Percentiles rank a stretch among this genome's conserved stretches.
phyloP scores from a whole-genome alignment of 2,797 vertebrate genomes.

The Myoxocephalus aenaeus region DNA sequence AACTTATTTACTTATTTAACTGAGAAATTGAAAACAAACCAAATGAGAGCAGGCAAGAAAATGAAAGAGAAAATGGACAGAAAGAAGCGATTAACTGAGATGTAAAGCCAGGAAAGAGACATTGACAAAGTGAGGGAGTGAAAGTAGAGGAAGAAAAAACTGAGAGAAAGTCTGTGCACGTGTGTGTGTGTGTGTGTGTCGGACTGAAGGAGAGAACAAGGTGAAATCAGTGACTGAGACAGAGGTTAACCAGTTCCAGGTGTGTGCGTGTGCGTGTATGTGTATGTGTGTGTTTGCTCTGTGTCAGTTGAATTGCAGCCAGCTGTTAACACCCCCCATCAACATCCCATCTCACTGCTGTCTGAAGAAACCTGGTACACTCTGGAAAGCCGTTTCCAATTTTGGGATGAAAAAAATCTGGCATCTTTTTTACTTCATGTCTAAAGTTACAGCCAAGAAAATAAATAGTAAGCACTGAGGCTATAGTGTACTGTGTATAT shows the following conservation, averaged over 20 bases:
- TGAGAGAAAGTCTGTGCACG: slow-evolving; percentile 1
- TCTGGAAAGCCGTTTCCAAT: slow-evolving; percentile 36
- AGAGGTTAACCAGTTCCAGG: slow-evolving; percentile 75
- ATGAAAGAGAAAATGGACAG: slow-evolving; percentile 67
- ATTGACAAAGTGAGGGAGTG: slow-evolving; percentile 66
- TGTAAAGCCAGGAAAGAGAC: slow-evolving; percentile 78
- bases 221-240: slow-evolving; percentile 50
- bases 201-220: slow-evolving; percentile 18
- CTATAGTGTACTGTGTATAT: slow-evolving; percentile 20
- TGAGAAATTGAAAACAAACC: background rate
- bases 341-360: slow-evolving; percentile 40
- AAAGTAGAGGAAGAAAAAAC: slow-evolving; percentile 76
- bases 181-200: slow-evolving; percentile 32
- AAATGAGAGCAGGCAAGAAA: slow-evolving; percentile 25
- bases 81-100: slow-evolving; percentile 80
- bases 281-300: slow-evolving; percentile 47
- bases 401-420: slow-evolving; percentile 30
- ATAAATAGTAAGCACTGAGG: slow-evolving; percentile 20
- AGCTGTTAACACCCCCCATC: slow-evolving; percentile 63
- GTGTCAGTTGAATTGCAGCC: slow-evolving; percentile 69
- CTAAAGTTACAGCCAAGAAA: slow-evolving; percentile 53
- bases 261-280: slow-evolving; percentile 48
- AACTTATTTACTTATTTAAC: background rate
- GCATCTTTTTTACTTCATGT: slow-evolving; percentile 22
- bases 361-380: slow-evolving; percentile 47